Base-by-base conservation (phyloP, 2,888 invertebrate species). In the Chrysodeixis includens region DNA sequence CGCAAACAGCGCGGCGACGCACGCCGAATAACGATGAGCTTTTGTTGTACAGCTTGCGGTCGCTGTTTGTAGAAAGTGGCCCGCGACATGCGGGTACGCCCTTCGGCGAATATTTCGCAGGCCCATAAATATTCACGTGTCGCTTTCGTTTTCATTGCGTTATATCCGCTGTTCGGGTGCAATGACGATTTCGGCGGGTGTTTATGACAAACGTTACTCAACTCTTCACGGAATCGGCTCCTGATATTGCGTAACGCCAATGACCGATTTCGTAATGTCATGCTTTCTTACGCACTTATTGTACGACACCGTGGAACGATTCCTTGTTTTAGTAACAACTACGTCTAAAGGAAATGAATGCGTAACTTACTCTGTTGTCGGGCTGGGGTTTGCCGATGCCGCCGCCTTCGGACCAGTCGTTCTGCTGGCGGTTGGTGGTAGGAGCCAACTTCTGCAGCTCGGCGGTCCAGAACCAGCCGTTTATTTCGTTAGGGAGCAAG, bases 401-500 rank as follows among this genome's bases (percentile, higher is more conserved):
- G 83, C 98, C 98, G 76, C 95, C 97, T 88, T 97, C 97, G 44
- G 98, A 98, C 98, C 98, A 98, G 92, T 98, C 98, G 90, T 97
- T 98, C 88, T 98, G 98, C 61, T 96, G 96, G 59, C 98, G 96
- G 93, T 98, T 97, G 64, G 96, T 97, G 62, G 98, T 97, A 56
- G 98, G 97, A 0, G 98, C 97, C 82, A 98, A 92, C 90, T 98
- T 98, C 92, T 97, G 98, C 61, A 97, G 96, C 83, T 97, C 98
- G 44, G 97, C 98, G 22, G 98, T 98, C 98, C 98, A 98, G 96
- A 98, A 98, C 98, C 98, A 98, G 46, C 98, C 98, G 87, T 98
- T 98, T 74, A 98, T 91, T 62, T 96, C 96, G 73, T 97, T 95
- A 40, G 98, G 98, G 81, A 98, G 97, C 79, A 98, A 95, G 89